These are phyloP conservation scores for Remorina albescens DNA, from an alignment of 2,797 vertebrate genomes.

Conservation along the genomic window DNA sequence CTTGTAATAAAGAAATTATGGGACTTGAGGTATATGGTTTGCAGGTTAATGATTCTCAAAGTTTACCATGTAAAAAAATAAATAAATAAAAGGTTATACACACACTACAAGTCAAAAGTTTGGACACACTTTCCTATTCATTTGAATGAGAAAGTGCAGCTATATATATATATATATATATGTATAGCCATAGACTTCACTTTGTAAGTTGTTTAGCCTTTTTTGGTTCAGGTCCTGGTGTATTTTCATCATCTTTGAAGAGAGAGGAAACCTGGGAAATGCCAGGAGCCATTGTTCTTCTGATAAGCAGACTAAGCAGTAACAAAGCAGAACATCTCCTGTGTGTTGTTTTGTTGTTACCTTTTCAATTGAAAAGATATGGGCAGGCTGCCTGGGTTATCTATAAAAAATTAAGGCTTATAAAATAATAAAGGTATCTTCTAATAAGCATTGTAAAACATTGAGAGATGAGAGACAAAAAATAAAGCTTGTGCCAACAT, in stretches of 20 bases:
- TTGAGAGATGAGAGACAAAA: background rate
- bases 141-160: no score
- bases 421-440: slow-evolving; percentile 61
- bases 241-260: slow-evolving; percentile 56
- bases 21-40: slow-evolving; percentile 14
- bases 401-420: slow-evolving; percentile 60
- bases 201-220: slow-evolving; percentile 23
- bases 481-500: slow-evolving; percentile 15
- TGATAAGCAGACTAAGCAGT: slow-evolving; percentile 64
- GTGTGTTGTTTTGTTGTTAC: slow-evolving; percentile 60
- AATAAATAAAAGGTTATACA: background rate
- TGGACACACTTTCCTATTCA: no score
- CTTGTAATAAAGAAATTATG: slow-evolving; percentile 17
- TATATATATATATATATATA: no score
- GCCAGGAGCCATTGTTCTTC: slow-evolving; percentile 65
- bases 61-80: background rate
- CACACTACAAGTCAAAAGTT: no score
- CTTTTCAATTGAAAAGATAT: slow-evolving; percentile 64
- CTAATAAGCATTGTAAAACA: slow-evolving; percentile 47
- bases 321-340: slow-evolving; percentile 69
- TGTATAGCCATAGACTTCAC: slow-evolving; percentile 14
- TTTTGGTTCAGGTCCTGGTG: slow-evolving; percentile 50
- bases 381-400: slow-evolving; percentile 52
- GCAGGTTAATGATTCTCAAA: slow-evolving; percentile 23
- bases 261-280: slow-evolving; percentile 55